Evolutionary conservation across 2,888 invertebrate species (phyloP), one percentile per base, ranked within the genome.

Genomic region (Microplitis deprimator): DNA sequence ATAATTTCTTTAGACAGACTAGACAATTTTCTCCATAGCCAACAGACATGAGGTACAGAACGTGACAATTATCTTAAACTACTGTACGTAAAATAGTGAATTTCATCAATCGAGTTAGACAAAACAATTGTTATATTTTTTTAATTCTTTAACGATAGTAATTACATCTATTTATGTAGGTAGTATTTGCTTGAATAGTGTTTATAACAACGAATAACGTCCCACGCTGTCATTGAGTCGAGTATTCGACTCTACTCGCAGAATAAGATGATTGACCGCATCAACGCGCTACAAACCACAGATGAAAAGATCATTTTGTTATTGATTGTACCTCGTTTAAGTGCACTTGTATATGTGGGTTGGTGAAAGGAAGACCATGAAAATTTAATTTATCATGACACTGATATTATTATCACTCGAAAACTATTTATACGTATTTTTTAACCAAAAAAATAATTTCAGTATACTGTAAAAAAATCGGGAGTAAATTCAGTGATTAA

Each of bases 221-320:
- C 65, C 65, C 65, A 65, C 65, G 38, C 65, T 65, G 65, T 65
- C 65, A 29, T 38, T 20, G 65, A 29, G 20, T 65, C 65, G 65
- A 38, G 65, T 38, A 50, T 50, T 50, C 50, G 50, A 29, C 13
- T 65, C 65, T 65, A 13, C 65, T 13, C 38, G 40, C 20, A 69
- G 50, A 69, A 59, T 20, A 69, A 69, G 60, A 70, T 20, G 29
- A 70, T 70, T 70, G 60, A 70, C 59, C 59, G 20, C 20, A 38
- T 70, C 70, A 60, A 70, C 29, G 20, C 20, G 5, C 60, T 29
- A 6, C 20, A 64, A 60, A n/a, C 8, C 50, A 20, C n/a, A 40
- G 17, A 64, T 62, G 61, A 65, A 73, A 20, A 67, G 68, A 67
- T 77, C 73, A 68, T 73, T 68, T 50, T 50, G 68, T 29, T 50